Conservation (phyloP, 2,113 vertebrate genomes). For the Rhipidura dahli region DNA sequence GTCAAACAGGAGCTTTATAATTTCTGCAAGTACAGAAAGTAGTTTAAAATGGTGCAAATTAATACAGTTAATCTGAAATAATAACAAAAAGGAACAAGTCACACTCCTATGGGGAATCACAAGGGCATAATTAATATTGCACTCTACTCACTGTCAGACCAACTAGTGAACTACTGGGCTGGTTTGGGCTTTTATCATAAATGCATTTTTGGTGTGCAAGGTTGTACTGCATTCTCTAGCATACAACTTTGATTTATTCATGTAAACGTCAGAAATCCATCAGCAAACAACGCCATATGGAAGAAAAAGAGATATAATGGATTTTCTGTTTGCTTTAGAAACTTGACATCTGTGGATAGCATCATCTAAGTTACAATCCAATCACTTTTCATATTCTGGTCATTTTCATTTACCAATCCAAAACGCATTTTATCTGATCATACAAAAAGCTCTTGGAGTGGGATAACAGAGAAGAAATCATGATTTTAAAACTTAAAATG, state of each 20-base stretch:
- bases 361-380: background rate
- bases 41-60: background rate
- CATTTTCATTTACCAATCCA: slow-evolving; percentile 1
- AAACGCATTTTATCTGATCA: background rate
- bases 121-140: background rate
- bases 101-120: rapidly evolving
- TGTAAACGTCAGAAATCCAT: slow-evolving; percentile 35
- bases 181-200: background rate
- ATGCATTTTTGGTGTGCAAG: background rate
- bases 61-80: background rate
- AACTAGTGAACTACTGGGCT: background rate
- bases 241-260: slow-evolving; percentile 33
- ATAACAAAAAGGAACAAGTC: background rate
- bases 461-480: background rate
- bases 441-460: background rate
- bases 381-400: background rate
- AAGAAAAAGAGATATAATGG: slow-evolving; percentile 39
- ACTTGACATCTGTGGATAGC: slow-evolving; percentile 46
- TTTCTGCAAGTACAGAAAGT: background rate
- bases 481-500: background rate
- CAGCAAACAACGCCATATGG: slow-evolving; percentile 69
- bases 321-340: slow-evolving; percentile 63
- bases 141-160: background rate
- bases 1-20: background rate
- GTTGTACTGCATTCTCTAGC: background rate